phyloP scores from a whole-genome alignment of 2,888 invertebrate species.

The Acleris emargana region DNA sequence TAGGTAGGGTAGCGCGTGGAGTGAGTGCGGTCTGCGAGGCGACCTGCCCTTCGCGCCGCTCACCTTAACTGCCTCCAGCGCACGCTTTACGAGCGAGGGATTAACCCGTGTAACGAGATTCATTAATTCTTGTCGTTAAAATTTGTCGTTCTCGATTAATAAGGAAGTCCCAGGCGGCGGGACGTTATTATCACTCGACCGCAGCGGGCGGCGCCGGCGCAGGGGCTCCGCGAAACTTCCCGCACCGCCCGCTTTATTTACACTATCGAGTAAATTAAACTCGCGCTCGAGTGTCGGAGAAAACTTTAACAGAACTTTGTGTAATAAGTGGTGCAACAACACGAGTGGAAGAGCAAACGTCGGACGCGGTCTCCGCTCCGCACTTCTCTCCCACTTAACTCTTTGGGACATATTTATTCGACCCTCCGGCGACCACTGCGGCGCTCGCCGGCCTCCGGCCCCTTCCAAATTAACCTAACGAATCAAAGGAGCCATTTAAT shows the following conservation, averaged over 20 bases:
- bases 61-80: slow-evolving; percentile 77
- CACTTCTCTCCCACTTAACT: slow-evolving; percentile 82
- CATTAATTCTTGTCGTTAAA: slow-evolving; percentile 85
- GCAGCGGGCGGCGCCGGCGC: slow-evolving; percentile 57
- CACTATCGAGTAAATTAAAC: slow-evolving; percentile 85
- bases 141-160: slow-evolving; percentile 85
- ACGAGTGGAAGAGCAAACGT: slow-evolving; percentile 84
- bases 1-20: slow-evolving; percentile 48
- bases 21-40: slow-evolving; percentile 26
- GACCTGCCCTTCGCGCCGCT: slow-evolving; percentile 56
- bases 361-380: slow-evolving; percentile 80
- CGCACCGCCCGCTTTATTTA: slow-evolving; percentile 83
- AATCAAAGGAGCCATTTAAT: slow-evolving; percentile 76
- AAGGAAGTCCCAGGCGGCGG: slow-evolving; percentile 78
- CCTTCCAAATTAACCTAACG: slow-evolving; percentile 78
- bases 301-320: slow-evolving; percentile 84
- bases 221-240: slow-evolving; percentile 76
- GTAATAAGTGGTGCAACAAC: slow-evolving; percentile 85
- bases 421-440: slow-evolving; percentile 80
- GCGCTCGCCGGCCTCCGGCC: slow-evolving; percentile 59
- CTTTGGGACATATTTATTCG: slow-evolving; percentile 84
- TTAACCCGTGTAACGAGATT: slow-evolving; percentile 85
- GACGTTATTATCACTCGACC: slow-evolving; percentile 82
- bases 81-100: slow-evolving; percentile 82
- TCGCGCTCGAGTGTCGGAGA: slow-evolving; percentile 80